Evolutionary conservation across 2,888 invertebrate genomes (phyloP).

Genomic region (Thysanoteuthis rhombus): DNA sequence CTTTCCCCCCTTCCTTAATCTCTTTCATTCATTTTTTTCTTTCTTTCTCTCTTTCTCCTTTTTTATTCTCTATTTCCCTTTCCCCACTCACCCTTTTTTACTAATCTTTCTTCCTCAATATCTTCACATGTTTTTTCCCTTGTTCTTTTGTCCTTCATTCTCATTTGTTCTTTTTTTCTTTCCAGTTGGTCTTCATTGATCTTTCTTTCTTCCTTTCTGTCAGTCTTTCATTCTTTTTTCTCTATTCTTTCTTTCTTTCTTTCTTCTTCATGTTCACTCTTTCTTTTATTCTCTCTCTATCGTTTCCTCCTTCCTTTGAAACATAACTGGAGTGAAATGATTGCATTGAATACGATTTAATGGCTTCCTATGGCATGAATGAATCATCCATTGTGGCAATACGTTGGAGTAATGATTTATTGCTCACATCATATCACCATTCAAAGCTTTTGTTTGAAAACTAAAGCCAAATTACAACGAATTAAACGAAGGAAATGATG

Average conservation of each 20-base stretch:
- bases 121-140: too few species aligned
- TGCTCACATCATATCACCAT: not conserved
- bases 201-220: not conserved
- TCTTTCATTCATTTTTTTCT: too few species aligned
- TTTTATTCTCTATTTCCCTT: not conserved
- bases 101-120: not conserved
- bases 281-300: not conserved
- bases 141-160: not conserved
- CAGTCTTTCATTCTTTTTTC: not conserved
- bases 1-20: too few species aligned
- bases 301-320: too few species aligned
- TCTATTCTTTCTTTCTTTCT: not conserved
- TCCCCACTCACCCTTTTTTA: not conserved
- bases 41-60: not conserved
- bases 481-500: not conserved
- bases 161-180: not conserved
- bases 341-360: too few species aligned
- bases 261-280: not conserved
- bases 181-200: fast-evolving
- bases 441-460: not conserved
- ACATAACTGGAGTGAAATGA: too few species aligned
- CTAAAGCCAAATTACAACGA: not conserved
- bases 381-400: not conserved
- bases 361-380: not conserved
- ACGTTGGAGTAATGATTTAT: not conserved